phyloP scores from a whole-genome alignment of 2,888 invertebrate species.

The Heliothis peltigera region DNA sequence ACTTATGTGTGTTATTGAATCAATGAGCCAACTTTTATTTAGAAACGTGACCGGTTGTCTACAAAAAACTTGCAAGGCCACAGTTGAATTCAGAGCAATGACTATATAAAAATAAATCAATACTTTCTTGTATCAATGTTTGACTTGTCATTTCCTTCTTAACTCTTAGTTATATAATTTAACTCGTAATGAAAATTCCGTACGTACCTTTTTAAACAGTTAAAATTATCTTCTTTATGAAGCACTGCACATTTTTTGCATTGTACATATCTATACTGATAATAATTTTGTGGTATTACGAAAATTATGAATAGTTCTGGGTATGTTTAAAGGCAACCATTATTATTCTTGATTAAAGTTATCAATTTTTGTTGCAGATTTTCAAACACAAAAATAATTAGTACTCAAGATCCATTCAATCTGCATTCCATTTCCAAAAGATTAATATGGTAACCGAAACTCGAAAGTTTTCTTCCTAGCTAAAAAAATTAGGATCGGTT shows the following conservation, averaged over 20 bases:
- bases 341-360: no score
- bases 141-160: background rate
- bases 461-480: conserved; percentile 12
- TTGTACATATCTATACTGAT: no score
- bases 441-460: conserved; percentile 16
- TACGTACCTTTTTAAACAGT: no score
- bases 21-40: conserved; percentile 25
- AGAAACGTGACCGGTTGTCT: conserved; percentile 11
- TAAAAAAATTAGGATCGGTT: conserved; percentile 36
- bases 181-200: no score
- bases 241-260: no score
- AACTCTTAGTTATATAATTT: no score
- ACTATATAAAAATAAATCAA: background rate
- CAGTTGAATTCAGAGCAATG: background rate
- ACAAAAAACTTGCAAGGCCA: background rate
- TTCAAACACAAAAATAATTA: background rate
- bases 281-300: no score
- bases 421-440: conserved; percentile 6
- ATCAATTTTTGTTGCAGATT: no score
- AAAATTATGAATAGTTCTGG: no score
- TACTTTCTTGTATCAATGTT: background rate
- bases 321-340: no score
- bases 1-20: conserved; percentile 46
- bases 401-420: conserved; percentile 13
- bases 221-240: no score